phyloP scores from a whole-genome alignment of 23 tunicate genomes.

The Styela clava region DNA sequence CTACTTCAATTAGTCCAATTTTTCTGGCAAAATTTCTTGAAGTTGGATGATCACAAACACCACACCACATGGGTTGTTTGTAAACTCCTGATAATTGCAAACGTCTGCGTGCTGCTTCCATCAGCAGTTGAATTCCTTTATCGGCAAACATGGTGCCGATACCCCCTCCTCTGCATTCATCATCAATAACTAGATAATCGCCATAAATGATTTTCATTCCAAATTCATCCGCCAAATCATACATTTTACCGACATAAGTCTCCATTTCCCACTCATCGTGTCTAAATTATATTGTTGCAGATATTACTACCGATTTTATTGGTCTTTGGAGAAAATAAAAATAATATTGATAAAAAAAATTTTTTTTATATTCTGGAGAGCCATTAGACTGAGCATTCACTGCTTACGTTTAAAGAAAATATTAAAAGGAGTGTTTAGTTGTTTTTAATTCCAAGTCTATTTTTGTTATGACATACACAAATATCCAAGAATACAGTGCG shows the following conservation, averaged over 20 bases:
- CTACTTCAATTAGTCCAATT: background rate
- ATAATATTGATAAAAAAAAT: too few relatives aligned
- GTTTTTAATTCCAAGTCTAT: too few relatives aligned
- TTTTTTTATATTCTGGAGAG: too few relatives aligned
- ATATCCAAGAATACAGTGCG: too few relatives aligned
- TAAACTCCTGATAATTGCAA: background rate
- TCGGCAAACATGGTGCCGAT: background rate
- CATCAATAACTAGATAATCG: background rate
- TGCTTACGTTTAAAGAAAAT: too few relatives aligned
- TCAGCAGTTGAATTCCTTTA: slow-evolving; percentile 6
- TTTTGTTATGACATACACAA: too few relatives aligned
- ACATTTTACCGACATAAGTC: background rate
- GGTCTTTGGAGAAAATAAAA: too few relatives aligned
- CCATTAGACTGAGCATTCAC: too few relatives aligned
- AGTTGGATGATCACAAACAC: background rate
- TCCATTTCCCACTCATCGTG: background rate
- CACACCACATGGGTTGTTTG: too few relatives aligned
- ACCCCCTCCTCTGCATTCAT: background rate
- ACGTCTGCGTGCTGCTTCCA: background rate
- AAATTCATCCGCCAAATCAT: background rate
- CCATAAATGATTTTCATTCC: background rate
- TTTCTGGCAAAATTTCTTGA: background rate
- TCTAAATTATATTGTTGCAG: too few relatives aligned
- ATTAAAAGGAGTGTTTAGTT: too few relatives aligned
- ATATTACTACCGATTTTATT: too few relatives aligned